Conservation (phyloP, 2,113 vertebrate species). For the Noturus placidus region DNA sequence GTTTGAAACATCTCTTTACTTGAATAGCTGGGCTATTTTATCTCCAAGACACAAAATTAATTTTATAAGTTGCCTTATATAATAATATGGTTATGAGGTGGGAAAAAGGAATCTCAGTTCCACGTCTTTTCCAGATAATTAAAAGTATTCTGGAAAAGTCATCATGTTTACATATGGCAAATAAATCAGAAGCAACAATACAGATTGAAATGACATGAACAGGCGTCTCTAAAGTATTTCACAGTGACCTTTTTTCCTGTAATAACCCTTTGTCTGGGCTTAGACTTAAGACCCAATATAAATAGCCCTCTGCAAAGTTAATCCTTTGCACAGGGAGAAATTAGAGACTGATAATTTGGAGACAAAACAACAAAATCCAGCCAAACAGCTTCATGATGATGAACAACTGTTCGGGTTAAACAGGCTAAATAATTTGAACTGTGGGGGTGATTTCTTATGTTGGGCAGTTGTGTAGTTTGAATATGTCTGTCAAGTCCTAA, state of each 20-base stretch:
- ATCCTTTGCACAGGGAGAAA: conserved; percentile 32
- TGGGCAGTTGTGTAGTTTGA: conserved; percentile 2
- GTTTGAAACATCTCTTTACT: conserved; percentile 5
- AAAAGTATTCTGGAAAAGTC: conserved; percentile 45
- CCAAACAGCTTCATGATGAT: conserved; percentile 32
- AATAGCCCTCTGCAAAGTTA: conserved; percentile 46
- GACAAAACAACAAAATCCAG: conserved; percentile 36
- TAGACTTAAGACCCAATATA: conserved; percentile 42
- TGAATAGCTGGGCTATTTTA: background rate
- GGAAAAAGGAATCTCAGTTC: conserved; percentile 28
- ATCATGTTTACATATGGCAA: conserved; percentile 45
- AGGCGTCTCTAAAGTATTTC: conserved; percentile 36
- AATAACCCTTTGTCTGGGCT: conserved; percentile 42
- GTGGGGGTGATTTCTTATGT: background rate
- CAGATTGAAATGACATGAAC: conserved; percentile 28
- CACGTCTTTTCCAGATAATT: conserved; percentile 44
- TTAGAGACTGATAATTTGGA: conserved; percentile 45
- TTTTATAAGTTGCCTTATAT: conserved; percentile 29
- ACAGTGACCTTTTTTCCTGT: conserved; percentile 45
- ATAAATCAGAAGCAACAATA: conserved; percentile 50
- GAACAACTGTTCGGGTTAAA: conserved; percentile 16
- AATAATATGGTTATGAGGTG: conserved; percentile 40
- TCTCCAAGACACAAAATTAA: conserved; percentile 16
- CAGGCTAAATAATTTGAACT: conserved; percentile 25
- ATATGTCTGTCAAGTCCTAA: background rate